A percentile compares a stretch with the other conserved stretches of the same genome.
Conservation (phyloP, 1,140 invertebrate genomes). For the Meloidogyne hapla region DNA sequence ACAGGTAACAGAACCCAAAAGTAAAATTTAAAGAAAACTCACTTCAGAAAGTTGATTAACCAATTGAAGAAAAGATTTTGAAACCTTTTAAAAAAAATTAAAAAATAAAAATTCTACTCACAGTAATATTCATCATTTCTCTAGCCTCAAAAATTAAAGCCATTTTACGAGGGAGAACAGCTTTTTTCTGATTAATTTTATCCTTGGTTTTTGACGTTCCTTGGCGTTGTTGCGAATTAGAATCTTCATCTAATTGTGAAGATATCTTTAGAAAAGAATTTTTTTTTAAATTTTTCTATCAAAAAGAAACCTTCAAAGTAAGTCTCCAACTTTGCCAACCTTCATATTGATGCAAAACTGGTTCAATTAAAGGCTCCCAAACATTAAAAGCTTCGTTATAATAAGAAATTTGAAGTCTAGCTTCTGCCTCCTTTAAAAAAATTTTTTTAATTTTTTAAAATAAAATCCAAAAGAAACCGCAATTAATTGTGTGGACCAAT, state of each 20-base stretch:
- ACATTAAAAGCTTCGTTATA: constrained; percentile 85
- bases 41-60: constrained; percentile 69
- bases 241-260: constrained; percentile 32
- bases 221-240: neutral
- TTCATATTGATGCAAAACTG: constrained; percentile 71
- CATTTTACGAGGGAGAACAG: constrained; percentile 56
- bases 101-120: too few species aligned
- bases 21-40: constrained; percentile 21
- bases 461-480: constrained; percentile 7
- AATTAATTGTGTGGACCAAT: constrained; percentile 75
- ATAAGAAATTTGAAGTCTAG: constrained; percentile 82
- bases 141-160: constrained; percentile 64
- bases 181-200: neutral
- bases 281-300: neutral
- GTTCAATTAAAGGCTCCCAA: constrained; percentile 95
- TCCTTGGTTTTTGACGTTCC: constrained; percentile 4
- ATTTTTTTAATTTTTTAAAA: neutral
- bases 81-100: neutral
- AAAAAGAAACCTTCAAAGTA: constrained; percentile 74
- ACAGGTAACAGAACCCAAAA: too few species aligned
- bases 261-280: constrained; percentile 41
- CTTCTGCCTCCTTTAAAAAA: constrained; percentile 66
- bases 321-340: constrained; percentile 78
- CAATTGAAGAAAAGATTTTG: constrained; percentile 81
- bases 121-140: constrained; percentile 68